A percentile compares a stretch with the other conserved stretches of the same genome.
Evolutionary conservation across 2,888 invertebrate genomes (phyloP).

Genomic region (Xestia ashworthii): DNA sequence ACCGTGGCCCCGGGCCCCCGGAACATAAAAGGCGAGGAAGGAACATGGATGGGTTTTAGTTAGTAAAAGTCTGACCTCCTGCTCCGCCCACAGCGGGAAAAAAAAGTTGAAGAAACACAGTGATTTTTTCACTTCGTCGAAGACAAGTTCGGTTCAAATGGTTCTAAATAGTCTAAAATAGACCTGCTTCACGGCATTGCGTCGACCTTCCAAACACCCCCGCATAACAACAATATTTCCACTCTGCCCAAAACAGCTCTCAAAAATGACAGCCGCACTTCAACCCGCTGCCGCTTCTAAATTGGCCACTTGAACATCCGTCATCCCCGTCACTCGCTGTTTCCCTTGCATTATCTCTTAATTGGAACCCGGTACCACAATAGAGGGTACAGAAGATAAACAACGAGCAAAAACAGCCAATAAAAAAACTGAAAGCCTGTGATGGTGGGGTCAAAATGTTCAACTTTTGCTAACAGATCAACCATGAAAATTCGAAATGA

Average conservation of each 20-base stretch:
- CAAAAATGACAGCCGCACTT: background rate
- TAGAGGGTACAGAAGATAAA: background rate
- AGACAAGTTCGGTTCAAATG: no score
- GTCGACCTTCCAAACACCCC: no score
- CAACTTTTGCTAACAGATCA: background rate
- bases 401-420: background rate
- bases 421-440: background rate
- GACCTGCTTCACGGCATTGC: no score
- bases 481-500: background rate
- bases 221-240: background rate
- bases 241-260: background rate
- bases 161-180: no score
- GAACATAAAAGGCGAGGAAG: no score
- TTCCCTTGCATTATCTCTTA: slow-evolving; percentile 60
- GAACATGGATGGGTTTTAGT: no score
- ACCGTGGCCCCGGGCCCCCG: no score
- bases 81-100: no score
- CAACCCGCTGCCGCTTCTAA: slow-evolving; percentile 22
- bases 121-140: no score
- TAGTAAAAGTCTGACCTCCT: no score
- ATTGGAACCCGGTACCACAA: slow-evolving; percentile 41
- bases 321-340: slow-evolving; percentile 51
- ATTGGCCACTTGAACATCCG: slow-evolving; percentile 29
- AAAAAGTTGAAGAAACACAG: no score
- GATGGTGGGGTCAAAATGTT: background rate